Evolutionary conservation across 2,113 vertebrate species (phyloP).

Genomic region (Propithecus coquereli): DNA sequence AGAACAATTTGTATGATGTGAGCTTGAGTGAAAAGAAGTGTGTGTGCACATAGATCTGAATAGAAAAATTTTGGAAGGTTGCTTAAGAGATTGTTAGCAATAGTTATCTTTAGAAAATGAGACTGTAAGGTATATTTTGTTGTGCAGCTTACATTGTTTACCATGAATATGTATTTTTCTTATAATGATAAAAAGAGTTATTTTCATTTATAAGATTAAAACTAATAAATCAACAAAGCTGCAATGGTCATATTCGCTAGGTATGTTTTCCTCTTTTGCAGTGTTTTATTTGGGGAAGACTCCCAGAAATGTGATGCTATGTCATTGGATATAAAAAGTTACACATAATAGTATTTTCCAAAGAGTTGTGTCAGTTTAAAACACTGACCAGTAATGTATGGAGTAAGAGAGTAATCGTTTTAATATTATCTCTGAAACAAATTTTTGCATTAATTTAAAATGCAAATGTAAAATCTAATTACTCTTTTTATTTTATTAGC

Average conservation of each 20-base stretch:
- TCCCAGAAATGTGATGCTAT: neutral
- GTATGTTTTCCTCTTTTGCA: neutral
- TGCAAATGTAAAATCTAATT: neutral
- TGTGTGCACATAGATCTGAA: neutral
- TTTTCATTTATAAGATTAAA: neutral
- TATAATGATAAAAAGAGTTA: neutral
- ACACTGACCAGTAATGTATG: neutral
- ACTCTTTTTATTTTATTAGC: neutral
- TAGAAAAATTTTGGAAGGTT: neutral
- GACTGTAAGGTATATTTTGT: neutral
- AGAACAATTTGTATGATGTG: neutral
- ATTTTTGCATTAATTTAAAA: neutral
- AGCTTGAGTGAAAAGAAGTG: neutral
- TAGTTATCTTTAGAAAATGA: neutral
- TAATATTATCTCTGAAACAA: neutral
- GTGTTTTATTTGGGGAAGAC: neutral
- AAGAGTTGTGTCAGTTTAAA: neutral
- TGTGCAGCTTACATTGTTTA: neutral
- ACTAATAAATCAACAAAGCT: slow-evolving; percentile 4
- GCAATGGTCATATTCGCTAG: neutral
- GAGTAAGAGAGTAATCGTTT: neutral
- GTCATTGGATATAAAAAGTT: neutral
- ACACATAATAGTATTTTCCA: neutral
- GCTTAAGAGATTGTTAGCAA: neutral
- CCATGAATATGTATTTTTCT: neutral